Evolutionary conservation across 2,113 vertebrate species (phyloP), one percentile per base, ranked within the genome.

Genomic region (Aegotheles bennettii): DNA sequence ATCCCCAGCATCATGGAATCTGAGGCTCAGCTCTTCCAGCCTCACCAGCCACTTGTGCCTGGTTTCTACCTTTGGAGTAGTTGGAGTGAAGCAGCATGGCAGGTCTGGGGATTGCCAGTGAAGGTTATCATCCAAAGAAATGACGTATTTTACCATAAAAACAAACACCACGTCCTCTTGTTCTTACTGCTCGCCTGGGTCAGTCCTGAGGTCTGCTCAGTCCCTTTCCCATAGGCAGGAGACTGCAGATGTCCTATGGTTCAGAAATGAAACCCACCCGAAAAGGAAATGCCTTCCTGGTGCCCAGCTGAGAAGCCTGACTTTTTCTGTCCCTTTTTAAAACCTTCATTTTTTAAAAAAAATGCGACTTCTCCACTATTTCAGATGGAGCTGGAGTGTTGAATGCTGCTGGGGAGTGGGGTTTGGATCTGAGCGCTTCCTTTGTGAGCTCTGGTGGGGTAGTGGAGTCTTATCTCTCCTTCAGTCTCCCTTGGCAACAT

Each of bases 401-500:
- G 68, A 90, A 78, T 2, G 0, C 60, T 88, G 60, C 76, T 89
- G 84, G 56, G 63, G 81, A 94, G 53, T 40, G 68, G 69, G 69
- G 64, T 65, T 93, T 95, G 90, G 56, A 90, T 90, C 40, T n/a
- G 57, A 85, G 26, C 0, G 0, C 14, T 91, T 93, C 60, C 75
- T 75, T 77, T 92, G 78, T 61, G 83, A 90, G 74, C 79, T 94
- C 57, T 1, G 3, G 71, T 90, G 53, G 40, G 47, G 48, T 77
- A 40, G 60, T 84, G 53, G 48, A 88, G 67, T 84, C 88, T 93
- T 93, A 95, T 86, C 90, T 80, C 79, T 75, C 48, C 21, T 31
- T 70, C 56, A 70, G 68, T 90, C 79, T 94, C 94, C 92, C 73
- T 89, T 92, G 88, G 88, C 86, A 95, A 93, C 79, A 36, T 78